These are phyloP conservation scores for Rhagoletis pomonella DNA, from an alignment of 1,140 invertebrate species.

Conservation along the genomic window DNA sequence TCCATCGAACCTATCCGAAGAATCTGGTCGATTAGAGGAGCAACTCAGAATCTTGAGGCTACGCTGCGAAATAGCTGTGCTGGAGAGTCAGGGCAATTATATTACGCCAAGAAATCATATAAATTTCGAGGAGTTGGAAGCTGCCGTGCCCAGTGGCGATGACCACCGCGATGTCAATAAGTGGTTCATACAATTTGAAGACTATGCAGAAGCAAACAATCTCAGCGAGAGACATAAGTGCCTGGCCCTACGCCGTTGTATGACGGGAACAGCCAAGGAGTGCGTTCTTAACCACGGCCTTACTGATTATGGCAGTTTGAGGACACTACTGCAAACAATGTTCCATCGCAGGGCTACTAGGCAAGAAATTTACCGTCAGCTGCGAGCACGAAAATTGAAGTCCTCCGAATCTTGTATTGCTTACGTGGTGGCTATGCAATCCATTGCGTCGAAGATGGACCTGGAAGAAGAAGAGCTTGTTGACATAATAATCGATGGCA, in stretches of 20 bases:
- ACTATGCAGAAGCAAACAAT: neutral
- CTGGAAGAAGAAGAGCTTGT: constrained; percentile 27
- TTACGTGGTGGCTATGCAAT: constrained; percentile 45
- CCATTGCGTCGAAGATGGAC: constrained; percentile 18
- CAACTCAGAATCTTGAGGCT: too few species aligned
- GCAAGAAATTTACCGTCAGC: constrained; percentile 16
- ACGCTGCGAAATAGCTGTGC: too few species aligned
- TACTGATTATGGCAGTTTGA: neutral
- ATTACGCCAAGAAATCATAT: neutral
- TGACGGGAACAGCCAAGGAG: constrained; percentile 40
- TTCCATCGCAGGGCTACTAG: constrained; percentile 9
- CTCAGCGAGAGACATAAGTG: neutral
- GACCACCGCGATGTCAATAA: constrained; percentile 33
- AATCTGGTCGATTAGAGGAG: too few species aligned
- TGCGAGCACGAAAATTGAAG: constrained; percentile 2
- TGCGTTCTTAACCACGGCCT: neutral
- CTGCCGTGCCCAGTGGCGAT: constrained; percentile 44
- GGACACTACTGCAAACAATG: neutral
- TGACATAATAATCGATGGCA: constrained; percentile 38
- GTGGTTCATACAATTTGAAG: constrained; percentile 48
- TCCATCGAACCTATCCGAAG: too few species aligned
- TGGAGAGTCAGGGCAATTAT: too few species aligned
- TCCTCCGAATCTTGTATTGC: constrained; percentile 27
- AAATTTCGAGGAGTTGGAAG: constrained; percentile 19
- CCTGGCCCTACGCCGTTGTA: constrained; percentile 9